phyloP scores from a whole-genome alignment of 2,888 invertebrate genomes.

The Ophion costatus region DNA sequence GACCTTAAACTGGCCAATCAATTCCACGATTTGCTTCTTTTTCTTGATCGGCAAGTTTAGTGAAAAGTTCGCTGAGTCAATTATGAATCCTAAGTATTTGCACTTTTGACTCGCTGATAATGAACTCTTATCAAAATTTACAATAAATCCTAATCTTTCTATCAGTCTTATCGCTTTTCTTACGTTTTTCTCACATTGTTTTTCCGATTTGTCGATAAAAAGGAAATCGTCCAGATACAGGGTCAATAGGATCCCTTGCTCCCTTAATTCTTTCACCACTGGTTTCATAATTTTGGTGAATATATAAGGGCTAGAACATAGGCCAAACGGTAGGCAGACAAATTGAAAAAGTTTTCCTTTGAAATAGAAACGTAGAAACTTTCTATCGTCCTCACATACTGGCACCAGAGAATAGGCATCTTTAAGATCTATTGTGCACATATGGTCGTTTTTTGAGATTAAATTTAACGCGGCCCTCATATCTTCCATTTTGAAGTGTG shows the following conservation, averaged over 20 bases:
- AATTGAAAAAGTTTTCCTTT: background rate
- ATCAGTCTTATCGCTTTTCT: background rate
- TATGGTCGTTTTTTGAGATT: background rate
- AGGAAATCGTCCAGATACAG: background rate
- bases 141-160: slow-evolving; percentile 40
- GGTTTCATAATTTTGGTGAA: slow-evolving; percentile 14
- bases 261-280: background rate
- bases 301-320: background rate
- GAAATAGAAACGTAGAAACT: background rate
- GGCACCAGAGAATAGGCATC: background rate
- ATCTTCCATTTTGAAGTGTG: background rate
- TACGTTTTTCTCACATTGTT: background rate
- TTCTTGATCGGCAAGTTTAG: background rate
- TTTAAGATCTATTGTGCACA: background rate
- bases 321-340: background rate
- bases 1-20: background rate
- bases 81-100: slow-evolving; percentile 14
- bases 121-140: slow-evolving; percentile 21
- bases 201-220: background rate
- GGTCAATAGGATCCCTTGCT: background rate
- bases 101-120: background rate
- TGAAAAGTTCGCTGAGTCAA: background rate
- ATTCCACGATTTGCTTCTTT: background rate
- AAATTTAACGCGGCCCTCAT: background rate
- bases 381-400: background rate